A percentile compares a stretch with the other conserved stretches of the same genome.
Conservation (phyloP, 2,888 invertebrate species). For the Andrena dorsata region DNA sequence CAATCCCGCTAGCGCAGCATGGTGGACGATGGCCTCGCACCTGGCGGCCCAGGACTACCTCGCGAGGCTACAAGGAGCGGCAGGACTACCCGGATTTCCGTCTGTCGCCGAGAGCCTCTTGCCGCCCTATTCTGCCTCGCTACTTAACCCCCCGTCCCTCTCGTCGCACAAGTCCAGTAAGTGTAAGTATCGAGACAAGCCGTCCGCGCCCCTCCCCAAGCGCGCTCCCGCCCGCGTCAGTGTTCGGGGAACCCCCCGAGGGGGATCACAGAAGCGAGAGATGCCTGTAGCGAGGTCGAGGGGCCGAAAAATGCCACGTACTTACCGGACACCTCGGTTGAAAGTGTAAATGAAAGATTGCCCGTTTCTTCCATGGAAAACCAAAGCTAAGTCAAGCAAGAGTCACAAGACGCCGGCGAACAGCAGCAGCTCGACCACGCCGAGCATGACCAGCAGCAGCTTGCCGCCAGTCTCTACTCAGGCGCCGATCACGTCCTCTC, state of each 20-base stretch:
- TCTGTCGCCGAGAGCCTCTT: constrained; percentile 86
- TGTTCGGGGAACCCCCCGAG: too few relatives aligned
- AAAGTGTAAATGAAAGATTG: background rate
- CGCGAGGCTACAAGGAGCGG: constrained; percentile 91
- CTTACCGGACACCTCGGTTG: background rate
- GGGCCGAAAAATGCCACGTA: background rate
- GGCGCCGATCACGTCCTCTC: constrained; percentile 75
- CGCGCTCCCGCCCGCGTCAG: too few relatives aligned
- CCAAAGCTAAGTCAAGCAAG: constrained; percentile 83
- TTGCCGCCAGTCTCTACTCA: constrained; percentile 77
- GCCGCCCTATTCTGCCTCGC: constrained; percentile 87
- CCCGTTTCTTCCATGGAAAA: constrained; percentile 6
- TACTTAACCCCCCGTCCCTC: constrained; percentile 86
- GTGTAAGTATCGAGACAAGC: constrained; percentile 77
- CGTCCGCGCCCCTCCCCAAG: background rate
- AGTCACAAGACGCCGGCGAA: constrained; percentile 82
- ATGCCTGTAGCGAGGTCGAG: too few relatives aligned
- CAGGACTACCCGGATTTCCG: constrained; percentile 91
- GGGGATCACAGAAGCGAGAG: too few relatives aligned
- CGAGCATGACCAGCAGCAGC: constrained; percentile 78
- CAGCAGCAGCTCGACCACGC: constrained; percentile 78
- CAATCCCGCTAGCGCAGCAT: constrained; percentile 88
- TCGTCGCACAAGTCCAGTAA: constrained; percentile 85
- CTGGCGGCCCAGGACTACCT: constrained; percentile 95
- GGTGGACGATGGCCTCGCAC: constrained; percentile 97